Base-by-base conservation (phyloP, 2,113 vertebrate genomes). In the Oryzias curvinotus region DNA sequence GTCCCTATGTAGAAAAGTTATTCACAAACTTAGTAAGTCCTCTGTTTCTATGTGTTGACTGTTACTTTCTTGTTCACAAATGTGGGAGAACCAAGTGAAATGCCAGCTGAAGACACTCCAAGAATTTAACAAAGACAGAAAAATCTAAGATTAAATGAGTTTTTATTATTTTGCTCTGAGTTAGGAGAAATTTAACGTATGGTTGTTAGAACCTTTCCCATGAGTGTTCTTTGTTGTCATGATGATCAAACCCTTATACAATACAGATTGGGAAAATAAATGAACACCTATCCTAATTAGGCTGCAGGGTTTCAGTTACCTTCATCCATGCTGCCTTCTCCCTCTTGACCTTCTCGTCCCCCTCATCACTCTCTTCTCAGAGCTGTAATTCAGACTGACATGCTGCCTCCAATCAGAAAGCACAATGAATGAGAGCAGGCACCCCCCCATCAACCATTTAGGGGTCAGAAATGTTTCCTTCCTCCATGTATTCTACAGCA, bases 211-310 rank as follows among this genome's bases (percentile, higher is more conserved):
- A 60, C 61, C 47, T 70, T 63, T 71, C 56, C 50, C 43, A 55
- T 0, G 6, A 18, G 49, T 19, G 43, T 73, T 78, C 77, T 59
- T 70, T 55, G 86, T 90, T 88, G 82, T 85, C 84, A 90, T 90
- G 86, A 85, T 77, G 79, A 89, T 58, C 47, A 1, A 64, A 44
- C 77, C 77, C 58, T 67, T 67, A 62, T 68, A 73, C 48, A 26
- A 1, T 51, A 68, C 19, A 21, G 66, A 61, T 80, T 43, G 65
- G 64, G 80, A 79, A 80, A 83, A 79, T 81, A 55, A 86, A 88
- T 88, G 79, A 88, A 88, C 83, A 85, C 75, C 55, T 28, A 71
- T 82, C 84, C 88, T 90, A 90, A 88, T 90, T 88, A 83, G 83
- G 84, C 76, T 43, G 63, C 71, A 63, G 80, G 68, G 78, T 73